Conservation (phyloP, 53 echinoderm and acorn worm genomes). For the Holothuria scabra region DNA sequence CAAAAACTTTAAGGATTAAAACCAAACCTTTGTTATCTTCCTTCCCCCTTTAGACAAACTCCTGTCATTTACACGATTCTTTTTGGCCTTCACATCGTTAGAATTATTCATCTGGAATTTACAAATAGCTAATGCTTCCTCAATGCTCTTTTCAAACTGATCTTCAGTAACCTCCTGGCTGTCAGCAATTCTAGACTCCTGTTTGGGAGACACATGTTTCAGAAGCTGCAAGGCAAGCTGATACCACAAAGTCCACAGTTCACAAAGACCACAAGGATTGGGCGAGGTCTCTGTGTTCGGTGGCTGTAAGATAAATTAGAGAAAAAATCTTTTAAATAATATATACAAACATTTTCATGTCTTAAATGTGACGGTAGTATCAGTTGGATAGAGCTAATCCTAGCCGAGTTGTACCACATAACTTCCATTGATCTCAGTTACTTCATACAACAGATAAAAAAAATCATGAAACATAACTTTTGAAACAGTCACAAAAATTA, state of each 20-base stretch:
- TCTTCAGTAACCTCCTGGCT: slow-evolving; percentile 78
- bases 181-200: slow-evolving; percentile 82
- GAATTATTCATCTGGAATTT: slow-evolving; percentile 57
- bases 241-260: slow-evolving; percentile 91
- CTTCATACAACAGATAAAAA: no score
- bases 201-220: slow-evolving; percentile 73
- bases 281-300: slow-evolving; percentile 30
- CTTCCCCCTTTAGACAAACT: slow-evolving; percentile 75
- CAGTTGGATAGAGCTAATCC: no score
- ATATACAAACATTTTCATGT: no score
- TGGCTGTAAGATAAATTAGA: not conserved
- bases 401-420: no score
- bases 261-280: slow-evolving; percentile 75
- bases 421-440: no score
- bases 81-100: slow-evolving; percentile 81
- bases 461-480: no score
- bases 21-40: slow-evolving; percentile 66
- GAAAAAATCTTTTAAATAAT: no score
- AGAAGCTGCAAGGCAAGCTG: slow-evolving; percentile 81
- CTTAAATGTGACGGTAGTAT: no score
- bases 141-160: slow-evolving; percentile 82
- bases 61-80: slow-evolving; percentile 71
- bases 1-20: no score
- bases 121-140: slow-evolving; percentile 74
- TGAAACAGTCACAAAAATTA: no score